These are phyloP conservation scores for Pemphigus obesinymphae DNA, from an alignment of 1,140 invertebrate genomes.

Conservation along the genomic window DNA sequence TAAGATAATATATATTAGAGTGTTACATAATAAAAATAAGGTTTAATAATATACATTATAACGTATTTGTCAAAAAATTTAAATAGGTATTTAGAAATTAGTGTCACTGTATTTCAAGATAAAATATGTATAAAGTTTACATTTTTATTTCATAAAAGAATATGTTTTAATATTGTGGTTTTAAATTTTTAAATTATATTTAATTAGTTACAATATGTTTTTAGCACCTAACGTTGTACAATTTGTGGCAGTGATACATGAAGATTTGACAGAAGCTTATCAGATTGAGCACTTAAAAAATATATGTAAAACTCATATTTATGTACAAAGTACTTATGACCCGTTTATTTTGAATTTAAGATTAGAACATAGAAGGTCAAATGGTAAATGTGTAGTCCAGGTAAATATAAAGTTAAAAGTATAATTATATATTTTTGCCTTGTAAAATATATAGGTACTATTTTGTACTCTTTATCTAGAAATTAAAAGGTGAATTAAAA, in stretches of 20 bases:
- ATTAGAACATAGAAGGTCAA: conserved; percentile 35
- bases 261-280: conserved; percentile 11
- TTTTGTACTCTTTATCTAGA: not conserved
- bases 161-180: no score
- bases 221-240: conserved; percentile 22
- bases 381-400: conserved; percentile 22
- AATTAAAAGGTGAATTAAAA: conserved; percentile 24
- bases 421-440: not conserved
- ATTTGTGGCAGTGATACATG: conserved; percentile 6
- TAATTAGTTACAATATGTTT: no score
- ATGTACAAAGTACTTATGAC: not conserved
- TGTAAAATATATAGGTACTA: not conserved
- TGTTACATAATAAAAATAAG: no score
- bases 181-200: no score
- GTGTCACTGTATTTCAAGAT: no score
- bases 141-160: no score
- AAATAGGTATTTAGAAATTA: no score
- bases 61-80: no score
- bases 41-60: no score
- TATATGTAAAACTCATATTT: conserved; percentile 16
- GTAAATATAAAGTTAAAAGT: not conserved
- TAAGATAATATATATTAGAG: no score
- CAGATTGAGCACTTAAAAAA: conserved; percentile 28
- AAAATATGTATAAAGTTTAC: no score
- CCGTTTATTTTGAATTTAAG: not conserved